Conservation (phyloP, 2,113 vertebrate genomes). For the Hystrix brachyura region DNA sequence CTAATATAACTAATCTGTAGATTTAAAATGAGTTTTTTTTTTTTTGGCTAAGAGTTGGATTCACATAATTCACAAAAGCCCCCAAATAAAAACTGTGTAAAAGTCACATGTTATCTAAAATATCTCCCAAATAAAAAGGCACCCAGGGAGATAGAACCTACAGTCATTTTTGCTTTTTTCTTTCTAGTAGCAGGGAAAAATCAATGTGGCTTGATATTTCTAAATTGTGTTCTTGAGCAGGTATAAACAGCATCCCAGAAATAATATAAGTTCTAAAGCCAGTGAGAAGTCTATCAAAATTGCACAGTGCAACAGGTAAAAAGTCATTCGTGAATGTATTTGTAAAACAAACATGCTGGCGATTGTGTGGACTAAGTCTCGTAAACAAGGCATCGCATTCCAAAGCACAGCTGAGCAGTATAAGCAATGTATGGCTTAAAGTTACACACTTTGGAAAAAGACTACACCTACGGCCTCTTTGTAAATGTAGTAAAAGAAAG, state of each 20-base stretch:
- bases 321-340: background rate
- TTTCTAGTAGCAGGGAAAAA: conserved; percentile 65
- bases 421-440: conserved; percentile 13
- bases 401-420: background rate
- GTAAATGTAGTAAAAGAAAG: conserved; percentile 61
- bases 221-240: conserved; percentile 14
- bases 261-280: conserved; percentile 3
- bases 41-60: background rate
- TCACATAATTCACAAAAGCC: conserved; percentile 13
- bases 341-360: conserved; percentile 35
- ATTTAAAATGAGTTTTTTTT: conserved; percentile 1
- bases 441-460: conserved; percentile 39
- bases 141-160: conserved; percentile 81
- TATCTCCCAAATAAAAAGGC: conserved; percentile 77
- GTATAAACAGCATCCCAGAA: conserved; percentile 60
- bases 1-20: background rate
- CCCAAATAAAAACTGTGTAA: conserved; percentile 57
- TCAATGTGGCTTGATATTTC: conserved; percentile 61
- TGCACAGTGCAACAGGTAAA: conserved; percentile 29
- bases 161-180: conserved; percentile 74
- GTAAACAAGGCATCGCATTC: background rate
- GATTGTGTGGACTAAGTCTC: background rate
- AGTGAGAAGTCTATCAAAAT: conserved; percentile 59
- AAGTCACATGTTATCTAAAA: conserved; percentile 62
- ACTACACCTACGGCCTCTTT: background rate